Evolutionary conservation across 2,113 vertebrate genomes (phyloP).

Genomic region (Neopipo cinnamomea): DNA sequence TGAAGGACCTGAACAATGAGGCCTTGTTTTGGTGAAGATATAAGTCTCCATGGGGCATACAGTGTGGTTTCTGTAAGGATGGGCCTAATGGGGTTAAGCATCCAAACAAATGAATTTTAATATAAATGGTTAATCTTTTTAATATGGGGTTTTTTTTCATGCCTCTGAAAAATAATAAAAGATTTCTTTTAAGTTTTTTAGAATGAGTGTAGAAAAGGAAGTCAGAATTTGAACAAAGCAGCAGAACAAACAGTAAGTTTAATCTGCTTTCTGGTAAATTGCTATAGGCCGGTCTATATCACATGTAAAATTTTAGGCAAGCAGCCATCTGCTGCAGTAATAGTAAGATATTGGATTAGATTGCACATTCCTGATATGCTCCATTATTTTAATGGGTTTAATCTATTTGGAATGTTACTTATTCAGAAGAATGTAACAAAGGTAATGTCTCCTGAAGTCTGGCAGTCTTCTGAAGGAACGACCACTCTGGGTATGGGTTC

Average conservation of each 20-base stretch:
- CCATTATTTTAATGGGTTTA: constrained; percentile 65
- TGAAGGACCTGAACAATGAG: not conserved
- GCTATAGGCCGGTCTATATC: not conserved
- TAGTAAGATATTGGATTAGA: constrained; percentile 46
- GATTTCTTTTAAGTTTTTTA: not conserved
- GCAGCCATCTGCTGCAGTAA: constrained; percentile 30
- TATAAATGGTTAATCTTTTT: not conserved
- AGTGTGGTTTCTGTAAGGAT: not conserved
- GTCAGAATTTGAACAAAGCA: not conserved
- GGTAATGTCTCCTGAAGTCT: constrained; percentile 23
- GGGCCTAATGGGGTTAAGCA: not conserved
- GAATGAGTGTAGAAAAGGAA: not conserved
- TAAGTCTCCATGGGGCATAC: not conserved
- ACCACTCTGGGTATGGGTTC: not conserved
- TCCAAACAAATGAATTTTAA: not conserved
- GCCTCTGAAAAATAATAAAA: not conserved
- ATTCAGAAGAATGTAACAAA: constrained; percentile 36
- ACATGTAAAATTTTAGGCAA: constrained; percentile 32
- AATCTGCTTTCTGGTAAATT: not conserved
- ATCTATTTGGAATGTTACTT: constrained; percentile 56
- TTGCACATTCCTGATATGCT: not conserved
- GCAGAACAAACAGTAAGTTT: not conserved
- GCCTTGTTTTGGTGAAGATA: not conserved
- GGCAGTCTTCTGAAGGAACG: constrained; percentile 17
- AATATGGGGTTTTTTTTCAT: not conserved